Evolutionary conservation across 2,888 invertebrate genomes (phyloP).

Genomic region (Cryptocheilus praepositus): DNA sequence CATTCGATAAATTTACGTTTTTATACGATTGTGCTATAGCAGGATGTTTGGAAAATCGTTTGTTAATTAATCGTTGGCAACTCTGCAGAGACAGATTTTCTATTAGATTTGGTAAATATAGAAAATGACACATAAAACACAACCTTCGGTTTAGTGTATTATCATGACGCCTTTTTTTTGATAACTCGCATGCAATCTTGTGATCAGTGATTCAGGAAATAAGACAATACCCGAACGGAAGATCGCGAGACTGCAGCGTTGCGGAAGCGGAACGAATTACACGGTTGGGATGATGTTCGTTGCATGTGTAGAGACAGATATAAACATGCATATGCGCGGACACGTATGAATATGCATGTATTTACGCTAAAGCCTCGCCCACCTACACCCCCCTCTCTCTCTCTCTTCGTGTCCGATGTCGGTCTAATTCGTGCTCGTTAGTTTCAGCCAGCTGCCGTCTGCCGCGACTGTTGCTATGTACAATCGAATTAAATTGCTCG

Average conservation of each 20-base stretch:
- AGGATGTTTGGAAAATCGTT: too few species aligned
- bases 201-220: neutral
- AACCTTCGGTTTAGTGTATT: too few species aligned
- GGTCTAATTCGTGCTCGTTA: constrained; percentile 53
- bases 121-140: too few species aligned
- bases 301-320: constrained; percentile 12
- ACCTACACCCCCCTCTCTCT: neutral
- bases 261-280: constrained; percentile 47
- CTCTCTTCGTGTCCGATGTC: constrained; percentile 1
- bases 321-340: constrained; percentile 5
- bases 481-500: constrained; percentile 28
- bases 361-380: constrained; percentile 14
- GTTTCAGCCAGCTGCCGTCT: constrained; percentile 37
- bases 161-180: too few species aligned
- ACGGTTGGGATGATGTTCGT: constrained; percentile 25
- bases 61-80: too few species aligned
- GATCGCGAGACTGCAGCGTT: constrained; percentile 3
- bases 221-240: neutral
- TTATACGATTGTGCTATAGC: too few species aligned
- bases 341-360: constrained; percentile 49
- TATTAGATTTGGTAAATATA: too few species aligned
- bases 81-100: too few species aligned
- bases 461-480: constrained; percentile 21
- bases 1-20: too few species aligned
- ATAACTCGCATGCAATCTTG: too few species aligned